Percentiles rank a stretch among this genome's conserved stretches.
Conservation (phyloP, 2,113 vertebrate genomes). For the Poecilia latipinna region DNA sequence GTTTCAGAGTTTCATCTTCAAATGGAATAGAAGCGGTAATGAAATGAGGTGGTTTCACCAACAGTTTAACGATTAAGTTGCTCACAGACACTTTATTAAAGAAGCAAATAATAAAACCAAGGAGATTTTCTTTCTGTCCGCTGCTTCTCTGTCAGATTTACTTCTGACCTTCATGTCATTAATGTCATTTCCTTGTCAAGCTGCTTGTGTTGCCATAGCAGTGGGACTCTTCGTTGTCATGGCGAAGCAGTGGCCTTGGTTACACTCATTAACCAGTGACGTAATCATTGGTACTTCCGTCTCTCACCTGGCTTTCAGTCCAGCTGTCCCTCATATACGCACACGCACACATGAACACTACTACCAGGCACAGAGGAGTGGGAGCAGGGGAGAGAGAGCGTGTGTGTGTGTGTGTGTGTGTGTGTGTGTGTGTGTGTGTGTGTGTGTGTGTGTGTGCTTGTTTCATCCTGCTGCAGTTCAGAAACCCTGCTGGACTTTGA, state of each 20-base stretch:
- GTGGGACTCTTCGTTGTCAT: slow-evolving; percentile 54
- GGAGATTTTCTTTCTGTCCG: not conserved
- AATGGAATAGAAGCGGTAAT: slow-evolving; percentile 11
- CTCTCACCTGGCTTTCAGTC: slow-evolving; percentile 55
- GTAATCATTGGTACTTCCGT: slow-evolving; percentile 19
- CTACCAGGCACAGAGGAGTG: slow-evolving; percentile 26
- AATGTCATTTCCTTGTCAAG: slow-evolving; percentile 32
- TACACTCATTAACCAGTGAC: slow-evolving; percentile 14
- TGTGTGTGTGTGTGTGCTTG: not conserved
- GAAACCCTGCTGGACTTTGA: slow-evolving; percentile 58
- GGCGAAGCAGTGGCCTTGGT: slow-evolving; percentile 35
- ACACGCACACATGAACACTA: not conserved
- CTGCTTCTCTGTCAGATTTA: slow-evolving; percentile 1
- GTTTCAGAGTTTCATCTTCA: slow-evolving; percentile 20
- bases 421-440: slow-evolving; percentile 13
- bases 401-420: not conserved
- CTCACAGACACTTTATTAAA: not conserved
- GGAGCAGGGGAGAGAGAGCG: slow-evolving; percentile 7
- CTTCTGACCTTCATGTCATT: slow-evolving; percentile 24
- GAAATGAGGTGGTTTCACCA: not conserved
- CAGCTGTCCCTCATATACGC: slow-evolving; percentile 23
- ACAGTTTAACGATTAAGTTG: slow-evolving; percentile 13
- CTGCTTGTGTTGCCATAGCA: slow-evolving; percentile 40
- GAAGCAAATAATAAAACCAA: not conserved
- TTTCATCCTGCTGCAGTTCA: slow-evolving; percentile 47